Evolutionary conservation across 2,113 vertebrate genomes (phyloP), one percentile per base, ranked within the genome.

Genomic region (Urocynchramus pylzowi): DNA sequence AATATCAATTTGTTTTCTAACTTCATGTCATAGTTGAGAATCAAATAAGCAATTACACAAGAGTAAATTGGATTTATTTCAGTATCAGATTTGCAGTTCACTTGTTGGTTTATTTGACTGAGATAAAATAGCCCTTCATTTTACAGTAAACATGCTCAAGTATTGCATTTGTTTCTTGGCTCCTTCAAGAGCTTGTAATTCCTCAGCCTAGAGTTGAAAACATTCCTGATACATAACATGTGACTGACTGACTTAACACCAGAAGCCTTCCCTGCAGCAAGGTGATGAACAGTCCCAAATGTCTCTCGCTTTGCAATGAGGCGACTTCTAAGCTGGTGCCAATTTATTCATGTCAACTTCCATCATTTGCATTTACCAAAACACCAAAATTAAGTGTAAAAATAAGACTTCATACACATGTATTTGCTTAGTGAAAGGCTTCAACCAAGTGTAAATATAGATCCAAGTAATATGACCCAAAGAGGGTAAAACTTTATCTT

Each of bases 1-100:
- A 96, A 97, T 97, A 97, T 97, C 97, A 98, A 88, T 98, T 98
- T 95, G 93, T 89, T 91, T 97, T 95, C 95, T 97, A 97, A 97
- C 95, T 87, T 92, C 87, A 81, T 96, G 98, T 96, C 97, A 96
- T 97, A 87, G 50, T 96, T 95, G 84, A 96, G 95, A 97, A 98
- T 98, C 97, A 98, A 97, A 97, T 96, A 98, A 97, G 97, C 94
- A 98, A 97, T 98, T 97, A 97, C 94, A 92, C 30, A 69, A 95
- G 69, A 90, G 88, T 93, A 97, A 98, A 97, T 95, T 95, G 91
- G 96, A 98, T 97, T 97, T 97, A 97, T 97, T 97, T 97, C 89
- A 82, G 45, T 94, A 95, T 95, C 94, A 90, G 84, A 95, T 88
- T 96, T 97, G 83, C 49, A 78, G 93, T 70, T 60, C 42, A 63